Evolutionary conservation across 2,797 vertebrate species (phyloP), one percentile per base, ranked within the genome.

Genomic region (Pipistrellus nathusii): DNA sequence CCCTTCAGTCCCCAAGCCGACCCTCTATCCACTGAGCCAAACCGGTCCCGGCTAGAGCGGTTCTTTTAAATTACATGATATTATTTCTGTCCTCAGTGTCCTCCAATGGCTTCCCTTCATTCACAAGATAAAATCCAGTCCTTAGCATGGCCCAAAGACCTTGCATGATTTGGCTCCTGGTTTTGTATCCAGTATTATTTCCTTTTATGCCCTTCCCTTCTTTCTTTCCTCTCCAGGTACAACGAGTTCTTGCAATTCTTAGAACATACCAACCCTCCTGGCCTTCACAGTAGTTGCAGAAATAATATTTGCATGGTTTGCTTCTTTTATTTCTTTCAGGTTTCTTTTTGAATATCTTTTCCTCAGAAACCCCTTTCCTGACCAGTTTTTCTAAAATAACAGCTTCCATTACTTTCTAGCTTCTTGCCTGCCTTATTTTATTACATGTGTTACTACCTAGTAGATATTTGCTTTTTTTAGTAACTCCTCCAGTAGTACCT

Each of bases 351-450:
- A 2, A 18, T 94, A 78, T 35, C 44, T 94, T 89, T 59, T 69
- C 66, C 82, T 90, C 30, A 87, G 78, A 90, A 95, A 77, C 8
- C 91, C 15, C 27, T 94, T 94, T 94, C 55, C 77, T 76, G 46
- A 62, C 17, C 20, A 81, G 17, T 8, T 84, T 84, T 15, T 84
- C 41, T 86, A 64, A 93, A 76, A 46, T 41, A 76, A 76, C 30
- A n/a, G 44, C 21, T 62, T 27, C 38, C 12, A 11, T 91, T 94
- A 25, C 88, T 77, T 93, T 89, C 5, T 85, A 59, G 17, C 62
- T 77, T 92, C 44, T 88, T 17, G 27, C 9, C 44, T 85, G n/a
- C 44, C 46, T n/a, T 84, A 2, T 85, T 88, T 87, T 71, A 66
- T 94, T 57, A 9, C 69, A 20, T 46, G 3, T 80, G 72, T 77